Evolutionary conservation across 2,888 invertebrate genomes (phyloP).

Genomic region (Drymonia ruficornis): DNA sequence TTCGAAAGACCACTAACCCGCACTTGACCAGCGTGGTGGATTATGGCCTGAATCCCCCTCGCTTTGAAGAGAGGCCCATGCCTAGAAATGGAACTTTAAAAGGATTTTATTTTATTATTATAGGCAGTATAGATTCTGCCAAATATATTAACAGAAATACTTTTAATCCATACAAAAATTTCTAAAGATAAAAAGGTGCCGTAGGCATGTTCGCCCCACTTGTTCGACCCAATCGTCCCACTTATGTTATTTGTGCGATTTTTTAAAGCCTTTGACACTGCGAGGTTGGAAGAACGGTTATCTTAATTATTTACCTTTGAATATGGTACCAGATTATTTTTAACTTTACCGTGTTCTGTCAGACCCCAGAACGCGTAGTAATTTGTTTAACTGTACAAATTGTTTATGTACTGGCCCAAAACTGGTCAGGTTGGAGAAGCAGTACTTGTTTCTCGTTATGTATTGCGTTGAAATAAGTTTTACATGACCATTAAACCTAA

Average conservation of each 20-base stretch:
- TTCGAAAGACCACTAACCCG: no score
- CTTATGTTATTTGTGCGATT: not conserved
- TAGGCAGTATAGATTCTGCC: no score
- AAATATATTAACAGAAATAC: no score
- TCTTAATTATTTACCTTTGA: not conserved
- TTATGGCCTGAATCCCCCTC: no score
- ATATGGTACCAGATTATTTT: not conserved
- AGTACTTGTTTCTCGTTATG: not conserved
- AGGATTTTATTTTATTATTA: no score
- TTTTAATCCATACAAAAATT: not conserved
- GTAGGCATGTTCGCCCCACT: not conserved
- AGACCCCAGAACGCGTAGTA: constrained; percentile 21
- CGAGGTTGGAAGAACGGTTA: not conserved
- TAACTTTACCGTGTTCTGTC: not conserved
- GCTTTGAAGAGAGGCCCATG: no score
- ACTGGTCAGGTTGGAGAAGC: not conserved
- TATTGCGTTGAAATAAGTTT: no score
- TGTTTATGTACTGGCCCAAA: not conserved
- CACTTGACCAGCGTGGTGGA: no score
- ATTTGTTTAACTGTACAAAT: constrained; percentile 37
- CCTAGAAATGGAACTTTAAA: no score
- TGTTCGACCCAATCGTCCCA: not conserved
- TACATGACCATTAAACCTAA: no score
- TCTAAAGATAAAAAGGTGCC: not conserved
- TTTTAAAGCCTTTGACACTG: not conserved